Evolutionary conservation across 2,888 invertebrate species (phyloP).

Genomic region (Corbicula japonica): DNA sequence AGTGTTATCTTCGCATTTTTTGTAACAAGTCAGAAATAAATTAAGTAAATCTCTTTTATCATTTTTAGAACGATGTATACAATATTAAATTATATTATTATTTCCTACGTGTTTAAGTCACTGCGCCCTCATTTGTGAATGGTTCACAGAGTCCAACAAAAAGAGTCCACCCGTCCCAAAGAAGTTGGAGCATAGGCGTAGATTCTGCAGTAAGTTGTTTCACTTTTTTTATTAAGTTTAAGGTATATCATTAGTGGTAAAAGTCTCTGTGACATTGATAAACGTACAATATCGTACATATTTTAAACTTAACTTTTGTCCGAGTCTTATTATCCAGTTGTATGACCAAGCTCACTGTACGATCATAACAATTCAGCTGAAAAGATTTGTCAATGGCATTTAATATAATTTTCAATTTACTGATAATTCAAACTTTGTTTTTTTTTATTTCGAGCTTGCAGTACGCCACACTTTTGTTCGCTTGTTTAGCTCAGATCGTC

Average conservation of each 20-base stretch:
- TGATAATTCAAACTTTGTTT: neutral
- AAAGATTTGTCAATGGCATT: neutral
- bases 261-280: too few relatives aligned
- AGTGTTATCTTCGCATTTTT: too few relatives aligned
- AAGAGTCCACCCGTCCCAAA: constrained; percentile 16
- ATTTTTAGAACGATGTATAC: too few relatives aligned
- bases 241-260: too few relatives aligned
- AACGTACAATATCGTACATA: too few relatives aligned
- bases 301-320: too few relatives aligned
- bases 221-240: neutral
- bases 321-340: too few relatives aligned
- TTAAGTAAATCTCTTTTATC: too few relatives aligned
- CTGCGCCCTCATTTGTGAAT: constrained; percentile 19
- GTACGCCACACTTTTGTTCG: constrained; percentile 2
- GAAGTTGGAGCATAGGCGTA: constrained; percentile 3
- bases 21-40: too few relatives aligned
- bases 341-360: neutral
- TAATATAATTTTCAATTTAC: neutral
- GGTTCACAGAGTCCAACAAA: constrained; percentile 12
- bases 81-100: too few relatives aligned
- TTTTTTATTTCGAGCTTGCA: neutral
- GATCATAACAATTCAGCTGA: neutral
- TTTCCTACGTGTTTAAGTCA: too few relatives aligned
- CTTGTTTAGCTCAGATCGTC: neutral
- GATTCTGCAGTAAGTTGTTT: constrained; percentile 7